Conservation (phyloP, 2,113 vertebrate genomes). For the Callorhinus ursinus region DNA sequence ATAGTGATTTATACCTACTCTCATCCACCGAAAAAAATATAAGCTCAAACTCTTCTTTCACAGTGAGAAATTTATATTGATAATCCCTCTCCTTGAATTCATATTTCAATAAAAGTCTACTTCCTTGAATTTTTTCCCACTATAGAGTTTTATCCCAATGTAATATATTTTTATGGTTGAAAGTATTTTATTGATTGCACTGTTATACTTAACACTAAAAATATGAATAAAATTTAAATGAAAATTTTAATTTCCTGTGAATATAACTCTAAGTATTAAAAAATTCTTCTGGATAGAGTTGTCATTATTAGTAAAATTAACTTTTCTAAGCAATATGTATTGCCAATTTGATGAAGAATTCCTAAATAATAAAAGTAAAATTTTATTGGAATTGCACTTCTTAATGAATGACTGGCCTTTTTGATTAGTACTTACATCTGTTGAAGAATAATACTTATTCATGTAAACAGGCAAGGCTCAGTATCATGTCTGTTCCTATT, state of each 20-base stretch:
- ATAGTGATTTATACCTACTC: background rate
- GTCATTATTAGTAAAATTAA: conserved; percentile 28
- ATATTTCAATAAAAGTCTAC: background rate
- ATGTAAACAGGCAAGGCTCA: background rate
- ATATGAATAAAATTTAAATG: conserved; percentile 24
- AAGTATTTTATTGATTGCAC: conserved; percentile 3
- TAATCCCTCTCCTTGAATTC: conserved; percentile 7
- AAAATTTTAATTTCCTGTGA: conserved; percentile 4
- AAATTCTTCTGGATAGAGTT: background rate
- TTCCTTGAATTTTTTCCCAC: background rate
- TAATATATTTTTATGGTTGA: background rate
- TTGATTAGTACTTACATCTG: background rate
- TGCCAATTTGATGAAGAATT: background rate
- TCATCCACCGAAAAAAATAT: background rate
- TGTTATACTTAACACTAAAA: conserved; percentile 24
- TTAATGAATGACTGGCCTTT: background rate
- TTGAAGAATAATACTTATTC: background rate
- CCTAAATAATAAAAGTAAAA: background rate
- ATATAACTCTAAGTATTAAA: background rate
- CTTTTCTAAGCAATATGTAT: background rate
- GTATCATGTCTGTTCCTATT: background rate
- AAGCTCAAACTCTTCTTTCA: background rate
- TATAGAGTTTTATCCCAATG: background rate
- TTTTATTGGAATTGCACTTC: background rate
- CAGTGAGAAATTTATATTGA: background rate